phyloP scores from a whole-genome alignment of 2,888 invertebrate genomes.

The Trypoxylon attenuatum region DNA sequence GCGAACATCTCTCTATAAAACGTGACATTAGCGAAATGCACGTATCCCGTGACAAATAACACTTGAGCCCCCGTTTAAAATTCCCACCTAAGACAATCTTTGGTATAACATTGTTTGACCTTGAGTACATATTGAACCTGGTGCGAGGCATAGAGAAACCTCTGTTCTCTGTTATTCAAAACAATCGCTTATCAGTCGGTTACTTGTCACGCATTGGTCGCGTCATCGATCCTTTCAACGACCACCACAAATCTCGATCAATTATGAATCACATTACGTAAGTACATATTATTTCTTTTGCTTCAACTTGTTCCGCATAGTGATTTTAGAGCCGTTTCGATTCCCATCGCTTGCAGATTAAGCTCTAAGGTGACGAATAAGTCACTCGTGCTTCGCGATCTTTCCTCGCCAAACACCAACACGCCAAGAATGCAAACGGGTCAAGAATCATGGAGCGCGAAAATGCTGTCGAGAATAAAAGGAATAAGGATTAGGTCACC shows the following conservation, averaged over 20 bases:
- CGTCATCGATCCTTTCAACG: not conserved
- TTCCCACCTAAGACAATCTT: conserved; percentile 15
- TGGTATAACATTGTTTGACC: conserved; percentile 25
- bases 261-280: conserved; percentile 15
- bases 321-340: too few relatives aligned
- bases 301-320: too few relatives aligned
- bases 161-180: not conserved
- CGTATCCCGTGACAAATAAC: not conserved
- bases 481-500: conserved; percentile 18
- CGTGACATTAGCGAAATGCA: not conserved
- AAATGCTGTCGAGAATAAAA: conserved; percentile 19
- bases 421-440: not conserved
- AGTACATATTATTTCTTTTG: too few relatives aligned
- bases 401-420: not conserved
- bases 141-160: not conserved
- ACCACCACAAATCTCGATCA: not conserved
- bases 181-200: conserved; percentile 5
- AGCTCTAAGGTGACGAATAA: too few relatives aligned
- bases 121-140: not conserved
- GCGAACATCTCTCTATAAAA: not conserved
- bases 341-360: too few relatives aligned
- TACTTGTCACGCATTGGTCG: conserved; percentile 1
- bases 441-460: conserved; percentile 10
- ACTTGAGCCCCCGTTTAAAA: conserved; percentile 1
- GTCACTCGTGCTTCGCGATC: too few relatives aligned